Evolutionary conservation across 2,797 vertebrate species (phyloP).

Genomic region (Tympanoctomys barrerae): DNA sequence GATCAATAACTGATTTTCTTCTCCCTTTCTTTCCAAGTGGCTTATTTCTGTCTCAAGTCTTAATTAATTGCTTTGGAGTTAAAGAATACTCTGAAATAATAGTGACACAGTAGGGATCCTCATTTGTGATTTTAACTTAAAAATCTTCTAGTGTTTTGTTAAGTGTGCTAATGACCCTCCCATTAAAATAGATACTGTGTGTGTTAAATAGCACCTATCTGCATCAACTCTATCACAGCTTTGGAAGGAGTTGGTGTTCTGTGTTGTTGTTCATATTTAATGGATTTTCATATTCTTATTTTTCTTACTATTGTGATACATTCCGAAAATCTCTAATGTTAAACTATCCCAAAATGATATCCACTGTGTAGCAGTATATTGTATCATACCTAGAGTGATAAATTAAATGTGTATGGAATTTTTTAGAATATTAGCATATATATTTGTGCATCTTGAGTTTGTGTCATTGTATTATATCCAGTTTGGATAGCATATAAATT

Average conservation of each 20-base stretch:
- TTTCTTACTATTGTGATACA: not conserved
- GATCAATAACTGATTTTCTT: not conserved
- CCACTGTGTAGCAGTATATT: not conserved
- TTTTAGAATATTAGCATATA: slow-evolving; percentile 30
- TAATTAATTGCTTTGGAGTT: not conserved
- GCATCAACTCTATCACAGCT: not conserved
- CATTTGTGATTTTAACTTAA: not conserved
- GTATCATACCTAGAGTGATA: not conserved
- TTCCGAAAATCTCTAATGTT: slow-evolving; percentile 22
- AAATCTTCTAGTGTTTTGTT: not conserved
- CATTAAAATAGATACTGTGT: not conserved
- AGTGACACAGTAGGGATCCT: not conserved
- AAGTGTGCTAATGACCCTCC: not conserved
- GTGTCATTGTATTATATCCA: not conserved
- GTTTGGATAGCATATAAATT: not conserved
- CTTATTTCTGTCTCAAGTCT: not conserved
- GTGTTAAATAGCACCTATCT: not conserved
- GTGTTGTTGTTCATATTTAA: slow-evolving; percentile 7
- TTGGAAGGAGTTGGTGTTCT: not conserved
- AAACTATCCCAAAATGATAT: slow-evolving; percentile 37
- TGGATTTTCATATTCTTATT: not conserved
- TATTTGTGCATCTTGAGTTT: not conserved
- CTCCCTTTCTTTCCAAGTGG: not conserved
- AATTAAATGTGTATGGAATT: not conserved
- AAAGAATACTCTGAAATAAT: not conserved